These are phyloP conservation scores for Arothron firmamentum DNA, from an alignment of 2,113 vertebrate species.

Conservation along the genomic window DNA sequence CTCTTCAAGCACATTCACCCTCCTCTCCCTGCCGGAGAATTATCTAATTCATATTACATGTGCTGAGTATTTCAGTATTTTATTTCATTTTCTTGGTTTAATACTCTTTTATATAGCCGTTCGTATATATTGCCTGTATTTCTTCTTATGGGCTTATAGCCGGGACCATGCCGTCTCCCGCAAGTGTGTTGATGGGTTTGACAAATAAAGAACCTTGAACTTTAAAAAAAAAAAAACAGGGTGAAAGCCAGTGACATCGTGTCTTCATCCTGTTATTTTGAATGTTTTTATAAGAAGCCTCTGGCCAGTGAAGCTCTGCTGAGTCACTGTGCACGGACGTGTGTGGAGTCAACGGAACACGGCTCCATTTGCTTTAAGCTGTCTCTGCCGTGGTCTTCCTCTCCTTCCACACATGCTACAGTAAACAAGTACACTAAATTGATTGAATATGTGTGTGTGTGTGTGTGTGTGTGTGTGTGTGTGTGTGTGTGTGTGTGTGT, in stretches of 20 bases:
- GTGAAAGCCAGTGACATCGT: neutral
- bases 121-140: slow-evolving; percentile 1
- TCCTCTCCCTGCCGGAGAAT: no score
- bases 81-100: neutral
- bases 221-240: no score
- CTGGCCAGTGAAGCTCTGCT: slow-evolving; percentile 28
- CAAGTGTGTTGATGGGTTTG: no score
- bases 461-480: no score
- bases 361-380: neutral
- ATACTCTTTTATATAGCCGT: neutral
- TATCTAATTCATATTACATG: no score
- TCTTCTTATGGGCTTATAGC: no score
- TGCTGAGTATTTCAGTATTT: no score
- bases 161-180: no score
- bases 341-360: neutral
- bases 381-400: neutral
- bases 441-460: neutral
- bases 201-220: no score
- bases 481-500: neutral
- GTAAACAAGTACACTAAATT: no score
- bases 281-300: slow-evolving; percentile 38
- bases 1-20: no score
- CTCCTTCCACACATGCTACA: no score
- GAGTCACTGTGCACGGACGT: slow-evolving; percentile 26
- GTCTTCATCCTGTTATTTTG: slow-evolving; percentile 24